Evolutionary conservation across 2,113 vertebrate genomes (phyloP), one percentile per base, ranked within the genome.

Genomic region (Corvus hawaiiensis): DNA sequence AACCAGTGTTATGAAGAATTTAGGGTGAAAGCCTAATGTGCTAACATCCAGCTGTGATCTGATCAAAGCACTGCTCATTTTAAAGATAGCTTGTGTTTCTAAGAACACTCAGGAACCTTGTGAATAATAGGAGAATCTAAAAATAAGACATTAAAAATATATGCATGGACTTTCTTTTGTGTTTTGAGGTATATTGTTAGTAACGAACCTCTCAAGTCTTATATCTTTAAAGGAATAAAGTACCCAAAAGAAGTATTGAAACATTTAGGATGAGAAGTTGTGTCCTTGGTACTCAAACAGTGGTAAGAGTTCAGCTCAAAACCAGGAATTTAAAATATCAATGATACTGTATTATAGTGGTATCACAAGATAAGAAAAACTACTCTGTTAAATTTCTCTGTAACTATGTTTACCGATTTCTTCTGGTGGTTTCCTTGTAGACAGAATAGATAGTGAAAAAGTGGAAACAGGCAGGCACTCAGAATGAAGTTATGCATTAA

Each of bases 11-110:
- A 41, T 94, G 67, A 44, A 67, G 87, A 84, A 94, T 96, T 7
- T 84, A 56, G 64, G 63, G 26, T 67, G 63, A 92, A 92, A 96
- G 30, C 11, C 41, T 81, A 59, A 62, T 77, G 58, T 96, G 75
- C 79, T 96, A 90, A 92, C 26, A 62, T 84, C 44, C 72, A 96
- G 51, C 71, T 96, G 92, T 91, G 56, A 79, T 71, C 55, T 92
- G 72, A 92, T 92, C 80, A 96, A 96, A 97, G 64, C 28, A 41
- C 16, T 91, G 15, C 30, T 97, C 59, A 39, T 93, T 90, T 73
- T 95, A 85, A 89, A 92, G 66, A 74, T 83, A 94, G 66, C 67
- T 11, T 84, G 39, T 75, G 49, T 56, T 87, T 94, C 76, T 90
- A 78, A 89, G 86, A 96, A 82, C 46, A 93, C 43, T 89, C 63